Conservation (phyloP, 2,797 vertebrate genomes). For the Falco cherrug region DNA sequence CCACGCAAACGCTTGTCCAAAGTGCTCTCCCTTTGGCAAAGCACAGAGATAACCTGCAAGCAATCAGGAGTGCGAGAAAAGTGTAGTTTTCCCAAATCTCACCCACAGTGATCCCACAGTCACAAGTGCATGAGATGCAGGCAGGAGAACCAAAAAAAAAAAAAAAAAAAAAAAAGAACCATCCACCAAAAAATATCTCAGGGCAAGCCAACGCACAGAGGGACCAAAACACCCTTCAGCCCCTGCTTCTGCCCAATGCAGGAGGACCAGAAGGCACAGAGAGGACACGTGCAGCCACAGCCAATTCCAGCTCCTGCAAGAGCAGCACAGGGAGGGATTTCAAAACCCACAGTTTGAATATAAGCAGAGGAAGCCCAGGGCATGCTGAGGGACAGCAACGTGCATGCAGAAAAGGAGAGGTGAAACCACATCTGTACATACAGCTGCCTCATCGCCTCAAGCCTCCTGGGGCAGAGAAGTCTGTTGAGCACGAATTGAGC, state of each 20-base stretch:
- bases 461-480: not conserved
- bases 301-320: not conserved
- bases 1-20: not conserved
- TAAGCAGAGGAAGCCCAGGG: not conserved
- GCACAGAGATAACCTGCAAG: not conserved
- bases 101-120: not conserved
- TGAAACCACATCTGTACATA: fast-evolving
- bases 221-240: not conserved
- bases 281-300: fast-evolving
- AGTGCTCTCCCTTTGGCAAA: not conserved
- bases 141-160: not conserved
- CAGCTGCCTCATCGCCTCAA: not conserved
- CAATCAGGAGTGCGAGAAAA: not conserved
- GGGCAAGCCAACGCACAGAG: not conserved
- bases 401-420: not conserved
- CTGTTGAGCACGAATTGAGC: not conserved
- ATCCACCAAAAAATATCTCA: not conserved
- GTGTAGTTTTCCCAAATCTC: not conserved
- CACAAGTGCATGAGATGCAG: not conserved
- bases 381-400: fast-evolving
- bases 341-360: not conserved
- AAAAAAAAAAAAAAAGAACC: not conserved
- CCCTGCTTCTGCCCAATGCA: not conserved
- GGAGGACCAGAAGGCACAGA: not conserved
- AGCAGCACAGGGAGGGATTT: not conserved